Conservation (phyloP, 2,888 invertebrate genomes). For the Smittia aterrima region DNA sequence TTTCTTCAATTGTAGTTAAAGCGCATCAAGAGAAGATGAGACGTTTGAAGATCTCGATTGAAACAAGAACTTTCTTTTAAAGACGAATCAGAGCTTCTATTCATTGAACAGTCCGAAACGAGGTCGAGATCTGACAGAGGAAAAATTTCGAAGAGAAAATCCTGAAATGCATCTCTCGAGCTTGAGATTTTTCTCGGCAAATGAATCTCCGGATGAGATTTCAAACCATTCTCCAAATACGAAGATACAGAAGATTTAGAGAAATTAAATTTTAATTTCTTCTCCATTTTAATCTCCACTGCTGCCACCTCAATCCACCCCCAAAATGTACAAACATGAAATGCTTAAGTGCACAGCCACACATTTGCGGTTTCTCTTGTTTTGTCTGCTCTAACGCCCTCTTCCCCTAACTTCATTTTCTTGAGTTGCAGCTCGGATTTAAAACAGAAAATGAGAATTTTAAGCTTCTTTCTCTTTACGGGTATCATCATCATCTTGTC, state of each 20-base stretch:
- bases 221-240: too few relatives aligned
- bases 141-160: too few relatives aligned
- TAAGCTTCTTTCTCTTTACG: neutral
- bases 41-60: too few relatives aligned
- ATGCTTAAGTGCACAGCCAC: neutral
- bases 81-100: too few relatives aligned
- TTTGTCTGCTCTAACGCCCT: neutral
- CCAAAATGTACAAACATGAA: neutral
- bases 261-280: slow-evolving; percentile 1
- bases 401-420: neutral
- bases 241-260: neutral
- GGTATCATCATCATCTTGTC: neutral
- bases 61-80: too few relatives aligned
- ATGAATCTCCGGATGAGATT: too few relatives aligned
- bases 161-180: too few relatives aligned
- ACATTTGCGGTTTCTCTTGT: neutral
- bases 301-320: neutral
- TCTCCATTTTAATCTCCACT: neutral
- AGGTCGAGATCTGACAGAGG: too few relatives aligned
- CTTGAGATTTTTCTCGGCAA: too few relatives aligned
- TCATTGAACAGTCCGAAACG: too few relatives aligned
- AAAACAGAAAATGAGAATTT: neutral
- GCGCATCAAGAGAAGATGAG: too few relatives aligned
- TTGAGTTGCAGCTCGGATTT: neutral
- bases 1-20: too few relatives aligned